Percentiles rank a stretch among this genome's conserved stretches.
phyloP scores from a whole-genome alignment of 2,888 invertebrate genomes.

The Gandaritis pyraliata region DNA sequence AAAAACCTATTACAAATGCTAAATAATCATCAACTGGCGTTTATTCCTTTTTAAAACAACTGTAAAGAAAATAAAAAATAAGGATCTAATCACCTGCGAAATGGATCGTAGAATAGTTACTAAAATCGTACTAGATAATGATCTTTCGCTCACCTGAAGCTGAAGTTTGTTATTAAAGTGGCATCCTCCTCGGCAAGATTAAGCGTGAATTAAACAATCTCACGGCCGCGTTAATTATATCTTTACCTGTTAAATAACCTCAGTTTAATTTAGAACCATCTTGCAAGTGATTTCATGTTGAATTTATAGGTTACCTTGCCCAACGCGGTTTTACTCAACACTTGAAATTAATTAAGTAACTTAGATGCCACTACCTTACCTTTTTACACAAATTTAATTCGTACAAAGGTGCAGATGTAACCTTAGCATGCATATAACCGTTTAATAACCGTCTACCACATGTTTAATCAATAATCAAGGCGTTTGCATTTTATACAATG shows the following conservation, averaged over 20 bases:
- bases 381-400: too few species aligned
- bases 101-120: constrained; percentile 11
- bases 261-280: constrained; percentile 32
- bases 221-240: constrained; percentile 43
- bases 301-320: background rate
- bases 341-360: background rate
- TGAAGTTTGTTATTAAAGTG: constrained; percentile 33
- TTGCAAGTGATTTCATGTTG: constrained; percentile 24
- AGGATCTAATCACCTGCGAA: constrained; percentile 14
- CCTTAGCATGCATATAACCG: too few species aligned
- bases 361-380: too few species aligned
- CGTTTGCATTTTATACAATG: too few species aligned
- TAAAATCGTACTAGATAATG: background rate
- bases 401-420: too few species aligned
- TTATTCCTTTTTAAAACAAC: background rate
- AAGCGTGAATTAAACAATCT: constrained; percentile 47
- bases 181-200: constrained; percentile 32
- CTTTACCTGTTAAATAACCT: constrained; percentile 33
- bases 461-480: too few species aligned
- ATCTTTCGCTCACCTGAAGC: constrained; percentile 5
- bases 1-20: too few species aligned
- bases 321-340: background rate
- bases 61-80: too few species aligned
- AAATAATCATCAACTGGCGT: too few species aligned
- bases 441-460: too few species aligned